Evolutionary conservation across 2,113 vertebrate species (phyloP).

Genomic region (Solenodon paradoxus): DNA sequence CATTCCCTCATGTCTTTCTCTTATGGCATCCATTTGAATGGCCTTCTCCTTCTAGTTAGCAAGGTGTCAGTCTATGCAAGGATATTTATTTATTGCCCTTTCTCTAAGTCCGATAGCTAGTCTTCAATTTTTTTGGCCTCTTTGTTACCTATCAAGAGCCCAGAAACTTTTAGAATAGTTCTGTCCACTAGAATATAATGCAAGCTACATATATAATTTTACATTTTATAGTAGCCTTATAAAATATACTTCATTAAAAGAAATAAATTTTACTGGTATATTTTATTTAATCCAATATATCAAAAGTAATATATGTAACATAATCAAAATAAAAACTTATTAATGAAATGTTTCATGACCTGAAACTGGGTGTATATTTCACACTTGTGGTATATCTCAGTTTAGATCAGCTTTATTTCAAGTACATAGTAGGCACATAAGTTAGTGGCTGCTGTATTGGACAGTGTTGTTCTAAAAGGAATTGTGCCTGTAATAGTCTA

Average conservation of each 20-base stretch:
- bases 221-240: not conserved
- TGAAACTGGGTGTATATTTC: slow-evolving; percentile 16
- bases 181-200: not conserved
- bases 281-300: slow-evolving; percentile 22
- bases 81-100: slow-evolving; percentile 6
- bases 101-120: not conserved
- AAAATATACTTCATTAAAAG: not conserved
- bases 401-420: slow-evolving; percentile 12
- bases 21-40: not conserved
- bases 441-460: not conserved
- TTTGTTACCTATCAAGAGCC: not conserved
- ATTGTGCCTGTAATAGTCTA: not conserved
- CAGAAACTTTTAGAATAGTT: not conserved
- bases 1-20: not conserved
- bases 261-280: not conserved
- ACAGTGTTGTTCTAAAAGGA: not conserved
- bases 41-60: not conserved
- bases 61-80: not conserved
- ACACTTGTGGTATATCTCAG: not conserved
- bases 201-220: slow-evolving; percentile 38
- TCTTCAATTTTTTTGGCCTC: slow-evolving; percentile 13
- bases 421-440: not conserved
- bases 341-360: not conserved
- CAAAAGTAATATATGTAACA: slow-evolving; percentile 1
- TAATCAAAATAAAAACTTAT: slow-evolving; percentile 22